phyloP scores from a whole-genome alignment of 2,888 invertebrate species.

The Agrotis exclamationis region DNA sequence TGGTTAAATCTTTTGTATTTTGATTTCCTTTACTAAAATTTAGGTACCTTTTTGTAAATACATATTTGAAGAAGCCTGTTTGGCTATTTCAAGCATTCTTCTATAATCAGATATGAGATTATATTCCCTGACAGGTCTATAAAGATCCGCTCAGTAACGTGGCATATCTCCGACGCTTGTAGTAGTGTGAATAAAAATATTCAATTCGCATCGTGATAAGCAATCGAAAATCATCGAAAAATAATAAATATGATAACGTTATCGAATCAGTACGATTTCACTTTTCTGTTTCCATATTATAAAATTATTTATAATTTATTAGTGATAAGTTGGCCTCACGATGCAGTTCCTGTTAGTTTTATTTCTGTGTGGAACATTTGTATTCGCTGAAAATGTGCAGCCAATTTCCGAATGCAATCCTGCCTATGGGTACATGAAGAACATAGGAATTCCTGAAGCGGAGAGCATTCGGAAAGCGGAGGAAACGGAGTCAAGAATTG shows the following conservation, averaged over 20 bases:
- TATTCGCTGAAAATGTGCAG: constrained; percentile 59
- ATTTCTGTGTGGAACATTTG: constrained; percentile 61
- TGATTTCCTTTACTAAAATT: neutral
- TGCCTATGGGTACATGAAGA: constrained; percentile 74
- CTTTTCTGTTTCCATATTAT: neutral
- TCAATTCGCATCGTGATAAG: constrained; percentile 13
- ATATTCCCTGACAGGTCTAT: too few species aligned
- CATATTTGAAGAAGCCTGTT: neutral
- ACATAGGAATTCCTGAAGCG: constrained; percentile 73
- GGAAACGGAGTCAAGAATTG: constrained; percentile 66
- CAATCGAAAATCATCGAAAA: neutral
- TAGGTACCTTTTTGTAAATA: neutral
- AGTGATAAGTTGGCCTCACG: constrained; percentile 32
- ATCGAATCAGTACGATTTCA: constrained; percentile 25
- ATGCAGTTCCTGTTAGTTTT: constrained; percentile 61
- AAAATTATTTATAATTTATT: neutral
- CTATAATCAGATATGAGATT: too few species aligned
- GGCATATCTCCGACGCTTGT: neutral
- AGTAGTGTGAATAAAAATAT: constrained; percentile 11
- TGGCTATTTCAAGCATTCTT: too few species aligned
- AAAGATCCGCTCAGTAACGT: neutral
- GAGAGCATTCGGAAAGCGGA: constrained; percentile 73
- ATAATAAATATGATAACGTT: constrained; percentile 23
- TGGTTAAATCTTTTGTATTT: constrained; percentile 28
- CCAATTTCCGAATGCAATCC: constrained; percentile 44